Conservation (phyloP, 1,140 invertebrate species). For the Bombus vancouverensis region DNA sequence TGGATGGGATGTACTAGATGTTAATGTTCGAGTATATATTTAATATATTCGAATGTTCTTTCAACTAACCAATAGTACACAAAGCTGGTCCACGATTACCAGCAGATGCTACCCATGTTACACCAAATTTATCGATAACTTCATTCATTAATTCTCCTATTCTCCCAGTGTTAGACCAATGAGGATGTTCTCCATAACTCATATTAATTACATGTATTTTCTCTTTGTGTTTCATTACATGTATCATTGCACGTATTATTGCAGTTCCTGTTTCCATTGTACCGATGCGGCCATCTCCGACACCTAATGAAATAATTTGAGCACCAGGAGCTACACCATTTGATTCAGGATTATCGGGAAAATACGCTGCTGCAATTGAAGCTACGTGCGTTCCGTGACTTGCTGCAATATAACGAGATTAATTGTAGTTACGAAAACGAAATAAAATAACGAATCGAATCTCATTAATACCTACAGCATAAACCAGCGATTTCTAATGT, state of each 20-base stretch:
- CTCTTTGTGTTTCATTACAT: slow-evolving; percentile 88
- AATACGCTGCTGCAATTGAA: slow-evolving; percentile 96
- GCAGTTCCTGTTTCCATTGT: slow-evolving; percentile 99
- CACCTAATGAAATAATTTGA: slow-evolving; percentile 96
- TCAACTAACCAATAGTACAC: slow-evolving; percentile 88
- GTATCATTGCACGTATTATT: slow-evolving; percentile 94
- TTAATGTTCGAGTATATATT: neutral
- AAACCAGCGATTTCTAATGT: slow-evolving; percentile 96
- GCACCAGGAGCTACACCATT: slow-evolving; percentile 98
- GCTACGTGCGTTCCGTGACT: slow-evolving; percentile 98
- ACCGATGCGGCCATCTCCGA: slow-evolving; percentile 93
- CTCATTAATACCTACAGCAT: slow-evolving; percentile 89
- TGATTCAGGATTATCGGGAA: slow-evolving; percentile 93
- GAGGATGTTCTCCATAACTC: slow-evolving; percentile 97
- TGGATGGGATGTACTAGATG: neutral
- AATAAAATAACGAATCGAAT: neutral
- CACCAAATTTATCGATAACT: slow-evolving; percentile 95
- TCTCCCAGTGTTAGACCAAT: slow-evolving; percentile 94
- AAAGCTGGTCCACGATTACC: slow-evolving; percentile 98
- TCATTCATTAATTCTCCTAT: slow-evolving; percentile 93
- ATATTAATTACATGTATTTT: slow-evolving; percentile 97
- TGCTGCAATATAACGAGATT: slow-evolving; percentile 83
- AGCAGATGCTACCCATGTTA: slow-evolving; percentile 95
- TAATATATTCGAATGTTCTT: neutral
- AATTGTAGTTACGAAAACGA: neutral